Evolutionary conservation across 2,888 invertebrate species (phyloP), one percentile per base, ranked within the genome.

Genomic region (Merodon equestris): DNA sequence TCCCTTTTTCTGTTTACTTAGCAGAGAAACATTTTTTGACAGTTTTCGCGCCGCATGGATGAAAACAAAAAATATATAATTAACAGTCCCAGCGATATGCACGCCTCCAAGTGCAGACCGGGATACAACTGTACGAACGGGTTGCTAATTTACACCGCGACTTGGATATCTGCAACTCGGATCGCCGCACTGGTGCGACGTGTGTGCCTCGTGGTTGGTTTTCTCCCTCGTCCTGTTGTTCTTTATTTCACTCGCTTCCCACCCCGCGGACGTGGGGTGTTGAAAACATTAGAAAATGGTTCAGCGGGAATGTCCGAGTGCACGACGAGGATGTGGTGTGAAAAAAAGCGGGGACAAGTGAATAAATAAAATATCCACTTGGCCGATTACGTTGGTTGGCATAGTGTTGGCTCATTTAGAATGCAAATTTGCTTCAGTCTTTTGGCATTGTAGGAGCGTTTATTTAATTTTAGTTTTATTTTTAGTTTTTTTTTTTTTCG

Each of bases 381-480:
- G 68, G 38, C 60, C 60, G 60, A 53, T 70, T 70, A 70, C 54
- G 48, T 61, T 70, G 60, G 47, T 18, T 42, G 54, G 47, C 40
- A 61, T 61, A 61, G 61, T 70, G 61, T 70, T 48, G 34, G 53
- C 61, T 70, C 60, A 70, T 70, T 70, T 70, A 61, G 70, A 61
- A 70, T 70, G 70, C 60, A 61, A 70, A 70, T 70, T 61, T 17
- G 34, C 34, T 13, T 34, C 19, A 34, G 38, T 42, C 60, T 34
- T 53, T 44, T 15, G 13, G 34, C 18, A 9, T 50, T 36, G 27
- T 38, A 34, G 36, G 14, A 34, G 56, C 9, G 18, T 42, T 42
- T 13, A 9, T 38, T 17, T 47, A 17, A n/a, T 38, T 40, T 1
- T 50, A 17, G 42, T 19, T 17, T 38, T 56, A 44, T 15, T 51